Conservation (phyloP, 2,888 invertebrate species). For the Luffia ferchaultella region DNA sequence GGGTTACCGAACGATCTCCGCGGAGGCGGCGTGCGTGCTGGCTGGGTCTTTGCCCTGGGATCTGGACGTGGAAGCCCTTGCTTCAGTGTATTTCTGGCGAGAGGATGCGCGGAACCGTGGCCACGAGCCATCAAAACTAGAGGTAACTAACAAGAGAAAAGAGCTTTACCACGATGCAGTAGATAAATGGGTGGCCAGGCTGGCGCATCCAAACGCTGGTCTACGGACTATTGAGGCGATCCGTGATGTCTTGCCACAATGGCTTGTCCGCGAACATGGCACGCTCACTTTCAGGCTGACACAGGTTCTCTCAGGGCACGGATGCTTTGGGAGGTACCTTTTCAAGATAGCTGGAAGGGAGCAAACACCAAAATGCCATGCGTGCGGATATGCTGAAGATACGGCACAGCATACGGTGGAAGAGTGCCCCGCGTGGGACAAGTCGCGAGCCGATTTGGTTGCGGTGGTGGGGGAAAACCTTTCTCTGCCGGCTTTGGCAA, state of each 20-base stretch:
- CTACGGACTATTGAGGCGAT: neutral
- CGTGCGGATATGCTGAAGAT: too few species aligned
- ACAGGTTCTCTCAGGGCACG: conserved; percentile 17
- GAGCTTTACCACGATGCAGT: neutral
- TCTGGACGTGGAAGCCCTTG: neutral
- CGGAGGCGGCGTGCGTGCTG: neutral
- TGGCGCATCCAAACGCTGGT: neutral
- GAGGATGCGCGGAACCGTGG: neutral
- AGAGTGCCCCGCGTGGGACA: too few species aligned
- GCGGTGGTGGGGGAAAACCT: too few species aligned
- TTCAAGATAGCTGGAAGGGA: neutral
- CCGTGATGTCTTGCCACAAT: neutral
- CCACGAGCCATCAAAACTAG: neutral
- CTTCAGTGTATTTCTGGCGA: neutral
- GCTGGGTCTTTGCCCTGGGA: too few species aligned
- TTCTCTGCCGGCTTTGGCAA: too few species aligned
- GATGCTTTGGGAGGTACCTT: conserved; percentile 10
- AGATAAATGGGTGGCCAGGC: neutral
- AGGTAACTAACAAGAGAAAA: too few species aligned
- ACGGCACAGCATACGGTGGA: too few species aligned
- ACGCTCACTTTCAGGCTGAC: conserved; percentile 10
- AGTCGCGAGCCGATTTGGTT: too few species aligned
- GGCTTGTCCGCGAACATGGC: neutral
- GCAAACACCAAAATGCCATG: too few species aligned
- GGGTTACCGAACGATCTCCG: neutral